Base-by-base conservation (phyloP, 2,113 vertebrate genomes). In the Tichodroma muraria region DNA sequence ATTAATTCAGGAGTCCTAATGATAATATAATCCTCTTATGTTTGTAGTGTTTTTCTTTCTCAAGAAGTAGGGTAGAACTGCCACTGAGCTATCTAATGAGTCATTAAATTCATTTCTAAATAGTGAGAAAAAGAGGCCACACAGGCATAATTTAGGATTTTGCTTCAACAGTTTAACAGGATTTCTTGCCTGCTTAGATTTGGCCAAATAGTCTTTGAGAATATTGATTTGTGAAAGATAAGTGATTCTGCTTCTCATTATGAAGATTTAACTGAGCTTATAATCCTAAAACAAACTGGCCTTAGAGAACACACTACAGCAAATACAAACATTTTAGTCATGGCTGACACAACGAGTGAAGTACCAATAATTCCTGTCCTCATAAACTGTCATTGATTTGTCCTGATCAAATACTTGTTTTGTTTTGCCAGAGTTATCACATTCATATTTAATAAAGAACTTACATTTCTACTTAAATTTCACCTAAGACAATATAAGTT, bases 1-100 rank as follows among this genome's bases (percentile, higher is more conserved):
- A 87, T 76, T 94, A 86, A 84, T n/a, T 42, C 52, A 60, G 61
- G 24, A 83, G 77, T 54, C 49, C 28, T 90, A 56, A 78, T 71
- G 69, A 84, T 84, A 84, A 50, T 75, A 87, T 87, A 95, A 96
- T 95, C 92, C 49, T 84, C 72, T 94, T 93, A 81, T 5, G 3
- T 80, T 69, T 64, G 14, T 59, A 54, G 68, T 66, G 45, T 22
- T 91, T 86, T 94, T 70, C 78, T 91, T 87, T 45, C 88, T 30
- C 33, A 83, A 72, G 89, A 90, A 82, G 68, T 52, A 63, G 63
- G 27, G 38, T 69, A 88, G 56, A 50, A 66, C 56, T 77, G 47
- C 42, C 38, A 68, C 68, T 66, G 30, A 22, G 24, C 30, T 75
- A 42, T 20, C 54, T 66, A 76, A 88, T 94, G 40, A 72, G 66